Evolutionary conservation across 2,797 vertebrate genomes (phyloP).

Genomic region (Orestias chungarensis): DNA sequence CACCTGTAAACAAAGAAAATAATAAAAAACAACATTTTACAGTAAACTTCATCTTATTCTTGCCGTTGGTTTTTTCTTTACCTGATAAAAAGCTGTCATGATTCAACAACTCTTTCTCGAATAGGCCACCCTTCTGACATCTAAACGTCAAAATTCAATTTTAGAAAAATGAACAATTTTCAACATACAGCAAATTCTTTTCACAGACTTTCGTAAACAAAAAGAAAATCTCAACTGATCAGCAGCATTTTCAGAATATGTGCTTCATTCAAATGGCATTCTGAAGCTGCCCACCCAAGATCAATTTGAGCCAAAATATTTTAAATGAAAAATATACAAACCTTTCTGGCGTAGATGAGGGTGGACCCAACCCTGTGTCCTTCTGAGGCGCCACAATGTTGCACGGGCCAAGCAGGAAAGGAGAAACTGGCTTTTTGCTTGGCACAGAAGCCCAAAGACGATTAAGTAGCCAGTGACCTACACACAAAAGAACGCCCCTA

Average conservation of each 20-base stretch:
- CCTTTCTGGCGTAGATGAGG: conserved; percentile 80
- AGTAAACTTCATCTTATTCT: neutral
- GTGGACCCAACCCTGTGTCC: conserved; percentile 18
- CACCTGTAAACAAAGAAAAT: conserved; percentile 50
- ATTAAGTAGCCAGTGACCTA: conserved; percentile 80
- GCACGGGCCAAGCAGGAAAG: conserved; percentile 7
- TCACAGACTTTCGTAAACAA: neutral
- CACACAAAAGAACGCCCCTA: neutral
- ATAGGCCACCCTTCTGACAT: conserved; percentile 29
- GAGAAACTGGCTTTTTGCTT: neutral
- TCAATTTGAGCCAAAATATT: no score
- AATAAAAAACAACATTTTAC: neutral
- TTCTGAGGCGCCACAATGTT: conserved; percentile 38
- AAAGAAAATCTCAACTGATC: neutral
- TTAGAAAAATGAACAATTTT: neutral
- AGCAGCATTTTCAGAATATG: neutral
- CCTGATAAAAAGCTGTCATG: conserved; percentile 69
- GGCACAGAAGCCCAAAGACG: conserved; percentile 31
- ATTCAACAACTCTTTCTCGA: conserved; percentile 58
- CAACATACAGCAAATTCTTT: neutral
- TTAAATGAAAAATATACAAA: conserved; percentile 48
- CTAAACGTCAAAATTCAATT: conserved; percentile 19
- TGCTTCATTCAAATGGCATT: neutral
- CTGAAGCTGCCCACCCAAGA: neutral
- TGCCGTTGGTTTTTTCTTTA: conserved; percentile 25